These are phyloP conservation scores for Thaumetopoea pityocampa DNA, from an alignment of 1,140 invertebrate genomes.

Conservation along the genomic window DNA sequence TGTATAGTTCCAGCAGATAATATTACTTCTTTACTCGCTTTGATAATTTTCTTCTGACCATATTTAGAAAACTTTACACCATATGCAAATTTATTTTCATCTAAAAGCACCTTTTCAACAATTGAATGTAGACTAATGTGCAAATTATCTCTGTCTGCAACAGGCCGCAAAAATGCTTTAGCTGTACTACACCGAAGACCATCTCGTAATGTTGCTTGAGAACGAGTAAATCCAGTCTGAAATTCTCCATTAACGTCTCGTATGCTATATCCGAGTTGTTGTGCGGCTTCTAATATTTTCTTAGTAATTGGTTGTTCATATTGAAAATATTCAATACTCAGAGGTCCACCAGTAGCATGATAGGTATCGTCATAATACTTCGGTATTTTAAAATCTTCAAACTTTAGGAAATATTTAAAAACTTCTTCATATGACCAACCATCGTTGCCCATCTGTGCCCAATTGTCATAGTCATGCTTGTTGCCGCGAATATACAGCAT, in stretches of 20 bases:
- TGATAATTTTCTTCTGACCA: conserved; percentile 63
- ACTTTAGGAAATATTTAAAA: conserved; percentile 88
- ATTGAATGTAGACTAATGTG: conserved; percentile 81
- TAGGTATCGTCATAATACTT: conserved; percentile 77
- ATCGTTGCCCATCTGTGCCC: conserved; percentile 82
- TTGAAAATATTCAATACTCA: conserved; percentile 81
- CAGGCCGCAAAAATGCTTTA: conserved; percentile 87
- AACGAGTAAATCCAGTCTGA: conserved; percentile 83
- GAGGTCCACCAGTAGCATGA: conserved; percentile 82
- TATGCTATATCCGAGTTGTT: conserved; percentile 83
- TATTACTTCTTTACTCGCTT: conserved; percentile 82
- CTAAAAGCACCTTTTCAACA: conserved; percentile 80
- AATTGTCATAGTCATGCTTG: conserved; percentile 88
- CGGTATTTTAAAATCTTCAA: conserved; percentile 82
- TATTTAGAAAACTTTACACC: conserved; percentile 80
- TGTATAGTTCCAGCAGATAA: conserved; percentile 83
- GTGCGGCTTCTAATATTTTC: conserved; percentile 81
- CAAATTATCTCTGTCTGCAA: conserved; percentile 82
- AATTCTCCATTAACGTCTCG: conserved; percentile 85
- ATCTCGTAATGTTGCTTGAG: conserved; percentile 87
- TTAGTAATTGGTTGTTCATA: conserved; percentile 79
- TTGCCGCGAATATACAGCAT: conserved; percentile 94
- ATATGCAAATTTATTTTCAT: conserved; percentile 75
- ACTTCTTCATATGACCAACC: conserved; percentile 88
- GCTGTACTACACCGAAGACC: conserved; percentile 89